A percentile compares a stretch with the other conserved stretches of the same genome.
These are phyloP conservation scores for Proisotoma minuta DNA, from an alignment of 2,888 invertebrate genomes.

Conservation along the genomic window DNA sequence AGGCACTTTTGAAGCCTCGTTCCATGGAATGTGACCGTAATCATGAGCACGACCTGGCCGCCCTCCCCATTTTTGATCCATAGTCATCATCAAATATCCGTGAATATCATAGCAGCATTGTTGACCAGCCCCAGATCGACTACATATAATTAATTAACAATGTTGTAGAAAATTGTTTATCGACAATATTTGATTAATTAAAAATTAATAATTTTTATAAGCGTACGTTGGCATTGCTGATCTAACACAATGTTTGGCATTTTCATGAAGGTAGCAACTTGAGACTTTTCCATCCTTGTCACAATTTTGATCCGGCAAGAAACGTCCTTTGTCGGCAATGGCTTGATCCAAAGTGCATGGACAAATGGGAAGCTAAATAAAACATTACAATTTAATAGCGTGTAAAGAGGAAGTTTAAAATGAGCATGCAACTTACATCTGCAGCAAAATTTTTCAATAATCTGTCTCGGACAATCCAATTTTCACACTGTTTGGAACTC, in stretches of 20 bases:
- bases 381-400: conserved; percentile 5
- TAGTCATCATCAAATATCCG: conserved; percentile 84
- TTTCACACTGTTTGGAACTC: conserved; percentile 77
- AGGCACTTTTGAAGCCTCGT: conserved; percentile 90
- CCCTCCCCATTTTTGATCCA: conserved; percentile 94
- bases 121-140: conserved; percentile 85
- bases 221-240: conserved; percentile 83
- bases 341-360: conserved; percentile 92
- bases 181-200: neutral
- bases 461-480: conserved; percentile 83
- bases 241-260: conserved; percentile 86
- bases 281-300: conserved; percentile 82
- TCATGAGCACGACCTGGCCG: conserved; percentile 77
- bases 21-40: conserved; percentile 86
- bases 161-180: neutral
- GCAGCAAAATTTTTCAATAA: conserved; percentile 77
- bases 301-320: conserved; percentile 81
- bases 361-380: conserved; percentile 60
- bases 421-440: conserved; percentile 52
- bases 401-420: conserved; percentile 1
- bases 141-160: conserved; percentile 50
- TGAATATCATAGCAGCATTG: conserved; percentile 96
- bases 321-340: conserved; percentile 83
- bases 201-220: neutral
- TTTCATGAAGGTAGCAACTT: conserved; percentile 79